These are phyloP conservation scores for Drosophila mayaguana DNA, from an alignment of 2,888 invertebrate species.

Conservation along the genomic window DNA sequence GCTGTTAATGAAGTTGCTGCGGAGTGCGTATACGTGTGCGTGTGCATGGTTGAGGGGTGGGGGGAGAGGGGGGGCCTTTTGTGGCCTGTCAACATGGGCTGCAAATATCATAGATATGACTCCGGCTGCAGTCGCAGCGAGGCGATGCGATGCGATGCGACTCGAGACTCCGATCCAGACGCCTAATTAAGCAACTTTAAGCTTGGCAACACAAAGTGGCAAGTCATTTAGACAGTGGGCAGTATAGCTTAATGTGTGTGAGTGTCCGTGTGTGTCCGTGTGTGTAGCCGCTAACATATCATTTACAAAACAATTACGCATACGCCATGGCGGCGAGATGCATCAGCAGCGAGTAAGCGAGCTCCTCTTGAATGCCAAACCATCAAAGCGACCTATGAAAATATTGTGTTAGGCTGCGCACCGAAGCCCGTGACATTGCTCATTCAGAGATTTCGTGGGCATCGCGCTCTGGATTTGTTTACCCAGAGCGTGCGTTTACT, in stretches of 20 bases:
- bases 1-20: conserved; percentile 73
- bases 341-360: conserved; percentile 30
- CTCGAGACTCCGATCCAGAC: conserved; percentile 19
- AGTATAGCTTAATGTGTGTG: conserved; percentile 24
- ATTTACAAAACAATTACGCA: conserved; percentile 74
- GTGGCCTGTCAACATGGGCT: conserved; percentile 65
- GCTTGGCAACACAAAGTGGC: conserved; percentile 70
- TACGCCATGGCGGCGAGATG: conserved; percentile 54
- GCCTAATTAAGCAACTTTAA: conserved; percentile 73
- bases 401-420: conserved; percentile 70
- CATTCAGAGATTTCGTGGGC: conserved; percentile 41
- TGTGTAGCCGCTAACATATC: conserved; percentile 49
- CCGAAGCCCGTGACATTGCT: conserved; percentile 56
- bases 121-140: conserved; percentile 4
- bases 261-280: conserved; percentile 17
- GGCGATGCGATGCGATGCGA: not conserved
- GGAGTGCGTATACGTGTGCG: conserved; percentile 16
- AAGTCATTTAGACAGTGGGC: conserved; percentile 69
- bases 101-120: conserved; percentile 56
- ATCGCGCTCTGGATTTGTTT: conserved; percentile 55
- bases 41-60: not conserved
- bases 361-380: conserved; percentile 57
- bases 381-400: conserved; percentile 77
- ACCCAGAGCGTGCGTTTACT: conserved; percentile 68
- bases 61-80: too few species aligned